These are phyloP conservation scores for Gonioctena quinquepunctata DNA, from an alignment of 1,140 invertebrate genomes.

Conservation along the genomic window DNA sequence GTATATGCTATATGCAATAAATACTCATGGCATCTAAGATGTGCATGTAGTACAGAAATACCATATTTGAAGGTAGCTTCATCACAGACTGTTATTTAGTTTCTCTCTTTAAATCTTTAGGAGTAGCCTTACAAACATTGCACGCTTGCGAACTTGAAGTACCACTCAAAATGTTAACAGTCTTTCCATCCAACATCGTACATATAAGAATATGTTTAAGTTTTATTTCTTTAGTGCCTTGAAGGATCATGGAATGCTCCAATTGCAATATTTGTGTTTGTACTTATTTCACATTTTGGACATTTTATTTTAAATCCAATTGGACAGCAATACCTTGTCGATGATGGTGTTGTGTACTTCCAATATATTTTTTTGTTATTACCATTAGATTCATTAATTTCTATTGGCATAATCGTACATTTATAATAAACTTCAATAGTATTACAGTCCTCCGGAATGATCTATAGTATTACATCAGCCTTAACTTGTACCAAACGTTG, in stretches of 20 bases:
- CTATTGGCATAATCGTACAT: background rate
- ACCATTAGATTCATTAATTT: background rate
- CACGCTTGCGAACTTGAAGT: background rate
- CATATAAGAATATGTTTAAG: conserved; percentile 13
- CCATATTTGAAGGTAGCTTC: conserved; percentile 5
- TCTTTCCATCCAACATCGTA: conserved; percentile 19
- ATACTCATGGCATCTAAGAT: conserved; percentile 13
- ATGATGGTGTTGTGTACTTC: conserved; percentile 5
- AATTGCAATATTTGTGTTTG: background rate
- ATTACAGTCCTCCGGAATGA: background rate
- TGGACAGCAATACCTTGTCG: background rate
- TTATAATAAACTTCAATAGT: background rate
- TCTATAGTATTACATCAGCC: background rate
- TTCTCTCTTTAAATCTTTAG: conserved; percentile 12
- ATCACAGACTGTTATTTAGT: background rate
- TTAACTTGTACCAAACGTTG: background rate
- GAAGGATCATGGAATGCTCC: background rate
- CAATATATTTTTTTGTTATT: background rate
- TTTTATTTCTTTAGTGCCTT: background rate
- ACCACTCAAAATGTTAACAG: conserved; percentile 4
- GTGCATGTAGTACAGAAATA: conserved; percentile 8
- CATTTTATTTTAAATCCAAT: background rate
- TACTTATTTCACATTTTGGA: background rate
- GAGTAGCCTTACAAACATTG: conserved; percentile 15
- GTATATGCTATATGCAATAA: conserved; percentile 16